These are phyloP conservation scores for Trachelus stipa DNA, from an alignment of 2,888 invertebrate species.

Conservation along the genomic window DNA sequence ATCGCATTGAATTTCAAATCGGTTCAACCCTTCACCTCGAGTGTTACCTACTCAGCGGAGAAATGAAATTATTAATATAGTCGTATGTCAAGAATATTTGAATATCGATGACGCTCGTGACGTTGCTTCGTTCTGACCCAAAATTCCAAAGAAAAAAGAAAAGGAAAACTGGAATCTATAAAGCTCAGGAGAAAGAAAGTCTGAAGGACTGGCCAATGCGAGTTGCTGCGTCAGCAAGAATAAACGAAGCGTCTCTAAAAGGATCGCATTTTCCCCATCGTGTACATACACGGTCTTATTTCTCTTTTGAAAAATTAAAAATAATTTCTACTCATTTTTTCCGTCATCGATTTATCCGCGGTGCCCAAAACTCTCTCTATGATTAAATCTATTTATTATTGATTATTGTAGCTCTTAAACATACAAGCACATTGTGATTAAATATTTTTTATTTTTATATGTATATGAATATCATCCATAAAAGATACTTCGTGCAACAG, in stretches of 20 bases:
- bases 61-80: conserved; percentile 60
- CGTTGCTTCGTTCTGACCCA: not conserved
- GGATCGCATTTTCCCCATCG: not conserved
- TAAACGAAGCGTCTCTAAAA: not conserved
- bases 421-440: not conserved
- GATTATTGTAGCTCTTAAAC: not conserved
- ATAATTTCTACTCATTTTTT: not conserved
- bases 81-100: conserved; percentile 31
- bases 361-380: not conserved
- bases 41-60: conserved; percentile 48
- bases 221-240: not conserved
- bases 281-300: not conserved
- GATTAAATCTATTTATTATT: not conserved
- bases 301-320: not conserved
- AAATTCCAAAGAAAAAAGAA: not conserved
- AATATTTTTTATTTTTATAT: not conserved
- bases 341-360: not conserved
- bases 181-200: not conserved
- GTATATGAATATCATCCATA: not conserved
- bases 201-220: not conserved
- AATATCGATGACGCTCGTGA: conserved; percentile 2
- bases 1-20: conserved; percentile 64
- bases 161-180: not conserved
- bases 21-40: conserved; percentile 44
- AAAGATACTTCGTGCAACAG: not conserved